phyloP scores from a whole-genome alignment of 2,113 vertebrate species.

The Stegastes partitus region DNA sequence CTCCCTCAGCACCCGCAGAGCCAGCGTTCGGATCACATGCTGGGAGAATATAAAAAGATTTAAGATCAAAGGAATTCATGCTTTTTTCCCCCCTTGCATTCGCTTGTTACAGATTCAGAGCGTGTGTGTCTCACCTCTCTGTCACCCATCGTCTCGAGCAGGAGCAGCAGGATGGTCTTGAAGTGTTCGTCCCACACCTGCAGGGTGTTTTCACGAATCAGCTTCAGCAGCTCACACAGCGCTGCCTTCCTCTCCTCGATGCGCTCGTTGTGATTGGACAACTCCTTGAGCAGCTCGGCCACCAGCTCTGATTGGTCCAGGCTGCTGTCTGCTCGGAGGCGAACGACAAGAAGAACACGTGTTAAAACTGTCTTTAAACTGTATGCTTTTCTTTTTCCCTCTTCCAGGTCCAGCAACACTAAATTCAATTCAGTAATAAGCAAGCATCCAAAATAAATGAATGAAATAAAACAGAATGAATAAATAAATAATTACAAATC shows the following conservation, averaged over 20 bases:
- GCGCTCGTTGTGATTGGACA: constrained; percentile 96
- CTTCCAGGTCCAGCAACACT: too few species aligned
- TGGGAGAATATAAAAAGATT: constrained; percentile 59
- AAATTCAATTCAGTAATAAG: too few species aligned
- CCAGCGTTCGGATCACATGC: constrained; percentile 95
- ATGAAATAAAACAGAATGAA: too few species aligned
- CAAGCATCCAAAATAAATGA: too few species aligned
- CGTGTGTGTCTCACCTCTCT: constrained; percentile 87
- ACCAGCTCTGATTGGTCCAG: constrained; percentile 95
- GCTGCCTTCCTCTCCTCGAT: constrained; percentile 94
- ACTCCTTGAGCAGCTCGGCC: constrained; percentile 93
- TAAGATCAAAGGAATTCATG: constrained; percentile 1
- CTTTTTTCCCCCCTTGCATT: neutral
- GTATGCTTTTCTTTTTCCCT: too few species aligned
- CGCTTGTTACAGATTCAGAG: neutral
- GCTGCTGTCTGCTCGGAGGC: constrained; percentile 85
- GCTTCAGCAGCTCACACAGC: constrained; percentile 92
- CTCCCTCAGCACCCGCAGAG: constrained; percentile 93
- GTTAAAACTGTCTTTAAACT: too few species aligned
- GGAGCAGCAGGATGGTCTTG: constrained; percentile 94
- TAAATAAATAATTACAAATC: too few species aligned
- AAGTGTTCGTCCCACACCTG: constrained; percentile 98
- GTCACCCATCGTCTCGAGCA: constrained; percentile 96
- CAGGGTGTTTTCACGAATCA: constrained; percentile 93
- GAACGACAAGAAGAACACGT: too few species aligned